These are phyloP conservation scores for Aselliscus stoliczkanus DNA, from an alignment of 2,797 vertebrate genomes.

Conservation along the genomic window DNA sequence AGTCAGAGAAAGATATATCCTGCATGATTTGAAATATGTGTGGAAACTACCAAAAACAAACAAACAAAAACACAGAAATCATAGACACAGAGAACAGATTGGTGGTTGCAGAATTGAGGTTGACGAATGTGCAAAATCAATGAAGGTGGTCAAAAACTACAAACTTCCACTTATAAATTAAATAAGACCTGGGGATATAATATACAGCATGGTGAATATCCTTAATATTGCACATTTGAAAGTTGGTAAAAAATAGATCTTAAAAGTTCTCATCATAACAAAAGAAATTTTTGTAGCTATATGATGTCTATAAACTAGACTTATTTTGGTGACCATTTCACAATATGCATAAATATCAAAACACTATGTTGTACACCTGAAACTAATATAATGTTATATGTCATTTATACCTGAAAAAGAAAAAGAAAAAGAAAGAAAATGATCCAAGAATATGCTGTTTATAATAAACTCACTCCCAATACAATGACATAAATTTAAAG, in stretches of 20 bases:
- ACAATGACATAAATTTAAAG: neutral
- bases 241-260: neutral
- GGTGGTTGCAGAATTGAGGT: no score
- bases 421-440: neutral
- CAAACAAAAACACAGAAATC: neutral
- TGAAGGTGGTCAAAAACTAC: neutral
- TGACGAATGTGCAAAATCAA: no score
- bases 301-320: neutral
- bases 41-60: neutral
- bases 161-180: neutral
- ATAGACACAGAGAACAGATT: neutral
- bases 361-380: neutral
- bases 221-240: neutral
- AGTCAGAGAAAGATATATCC: neutral
- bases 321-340: neutral
- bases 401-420: neutral
- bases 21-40: no score
- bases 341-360: neutral
- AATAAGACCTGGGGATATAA: neutral
- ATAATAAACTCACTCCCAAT: neutral
- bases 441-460: neutral
- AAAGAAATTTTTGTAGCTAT: neutral
- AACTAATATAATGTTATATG: neutral
- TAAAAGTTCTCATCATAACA: neutral
- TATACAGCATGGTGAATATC: neutral